Percentiles rank a stretch among this genome's conserved stretches.
Conservation (phyloP, 2,888 invertebrate species). For the Clanis bilineata region DNA sequence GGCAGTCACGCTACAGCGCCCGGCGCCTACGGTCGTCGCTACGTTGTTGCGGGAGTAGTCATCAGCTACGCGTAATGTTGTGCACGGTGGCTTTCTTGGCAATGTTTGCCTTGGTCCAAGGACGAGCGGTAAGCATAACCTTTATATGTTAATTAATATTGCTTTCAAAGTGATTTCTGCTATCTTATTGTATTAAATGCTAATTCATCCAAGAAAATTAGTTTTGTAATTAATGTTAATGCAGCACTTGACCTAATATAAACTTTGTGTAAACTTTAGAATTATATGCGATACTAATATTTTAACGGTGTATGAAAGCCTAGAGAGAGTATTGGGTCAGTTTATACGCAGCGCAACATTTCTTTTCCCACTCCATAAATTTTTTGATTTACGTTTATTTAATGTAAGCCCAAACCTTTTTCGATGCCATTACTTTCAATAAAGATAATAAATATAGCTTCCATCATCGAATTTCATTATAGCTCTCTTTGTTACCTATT, state of each 20-base stretch:
- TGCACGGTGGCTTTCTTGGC: constrained; percentile 64
- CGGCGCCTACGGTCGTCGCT: constrained; percentile 54
- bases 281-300: background rate
- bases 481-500: background rate
- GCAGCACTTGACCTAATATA: background rate
- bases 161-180: background rate
- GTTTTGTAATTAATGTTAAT: background rate
- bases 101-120: constrained; percentile 69
- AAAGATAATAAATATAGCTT: constrained; percentile 8
- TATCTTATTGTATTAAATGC: background rate
- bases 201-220: background rate
- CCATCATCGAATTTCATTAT: too few species aligned
- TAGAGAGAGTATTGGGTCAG: background rate
- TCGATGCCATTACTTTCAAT: constrained; percentile 3
- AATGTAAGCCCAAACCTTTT: constrained; percentile 4
- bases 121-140: constrained; percentile 70
- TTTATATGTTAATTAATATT: background rate
- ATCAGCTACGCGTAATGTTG: constrained; percentile 61
- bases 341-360: constrained; percentile 18
- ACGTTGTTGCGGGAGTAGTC: constrained; percentile 46
- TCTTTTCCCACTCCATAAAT: constrained; percentile 29
- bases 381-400: constrained; percentile 27
- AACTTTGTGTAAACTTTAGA: background rate
- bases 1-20: constrained; percentile 74
- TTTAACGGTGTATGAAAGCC: background rate